Percentiles rank a stretch among this genome's conserved stretches.
These are phyloP conservation scores for Theocolax elegans DNA, from an alignment of 1,140 invertebrate species.

Conservation along the genomic window DNA sequence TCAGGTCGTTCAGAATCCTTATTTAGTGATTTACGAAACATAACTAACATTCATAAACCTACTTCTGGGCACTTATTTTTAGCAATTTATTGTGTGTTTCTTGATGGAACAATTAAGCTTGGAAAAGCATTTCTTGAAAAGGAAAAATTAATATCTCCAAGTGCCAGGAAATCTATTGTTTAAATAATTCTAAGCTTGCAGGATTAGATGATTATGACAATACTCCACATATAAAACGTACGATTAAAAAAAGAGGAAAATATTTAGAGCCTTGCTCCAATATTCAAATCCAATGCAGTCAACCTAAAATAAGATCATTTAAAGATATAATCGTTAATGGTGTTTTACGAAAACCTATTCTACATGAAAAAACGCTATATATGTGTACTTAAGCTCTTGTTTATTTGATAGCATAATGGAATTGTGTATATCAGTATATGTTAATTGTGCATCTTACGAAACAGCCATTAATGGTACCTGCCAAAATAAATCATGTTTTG, in stretches of 20 bases:
- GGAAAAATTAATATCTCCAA: background rate
- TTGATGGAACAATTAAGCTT: background rate
- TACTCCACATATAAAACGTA: background rate
- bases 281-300: background rate
- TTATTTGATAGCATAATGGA: background rate
- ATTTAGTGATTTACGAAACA: background rate
- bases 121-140: background rate
- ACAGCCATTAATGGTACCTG: background rate
- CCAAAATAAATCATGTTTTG: background rate
- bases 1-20: background rate
- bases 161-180: background rate
- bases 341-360: background rate
- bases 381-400: background rate
- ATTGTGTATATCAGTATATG: too few species aligned
- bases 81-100: background rate
- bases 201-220: background rate
- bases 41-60: background rate
- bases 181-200: background rate
- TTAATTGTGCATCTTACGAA: too few species aligned
- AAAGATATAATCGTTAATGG: background rate
- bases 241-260: background rate
- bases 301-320: background rate
- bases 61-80: constrained; percentile 6
- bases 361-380: background rate
- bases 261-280: background rate